Conservation (phyloP, 2,113 vertebrate species). For the Rattus rattus region DNA sequence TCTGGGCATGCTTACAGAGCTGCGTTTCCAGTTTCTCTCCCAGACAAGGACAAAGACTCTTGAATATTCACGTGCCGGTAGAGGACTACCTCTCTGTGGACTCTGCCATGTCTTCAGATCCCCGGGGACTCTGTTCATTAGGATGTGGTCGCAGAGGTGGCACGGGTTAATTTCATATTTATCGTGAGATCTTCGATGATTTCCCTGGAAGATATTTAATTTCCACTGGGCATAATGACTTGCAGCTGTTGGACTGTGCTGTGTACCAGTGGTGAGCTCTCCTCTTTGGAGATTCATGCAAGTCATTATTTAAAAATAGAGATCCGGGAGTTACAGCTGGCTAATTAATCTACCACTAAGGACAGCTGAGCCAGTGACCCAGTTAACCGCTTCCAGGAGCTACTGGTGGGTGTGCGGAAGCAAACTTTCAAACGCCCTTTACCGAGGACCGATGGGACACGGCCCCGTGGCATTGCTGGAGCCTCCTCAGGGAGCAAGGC, state of each 20-base stretch:
- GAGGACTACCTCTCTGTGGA: conserved; percentile 55
- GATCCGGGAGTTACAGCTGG: conserved; percentile 85
- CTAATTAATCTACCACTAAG: conserved; percentile 85
- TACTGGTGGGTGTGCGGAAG: conserved; percentile 50
- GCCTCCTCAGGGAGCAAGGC: background rate
- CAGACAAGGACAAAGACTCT: conserved; percentile 67
- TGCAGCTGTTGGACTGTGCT: conserved; percentile 77
- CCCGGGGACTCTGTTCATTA: conserved; percentile 78
- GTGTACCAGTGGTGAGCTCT: conserved; percentile 82
- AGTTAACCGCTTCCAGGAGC: conserved; percentile 80
- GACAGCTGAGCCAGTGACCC: conserved; percentile 81
- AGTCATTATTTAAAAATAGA: conserved; percentile 87
- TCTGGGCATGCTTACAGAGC: conserved; percentile 47
- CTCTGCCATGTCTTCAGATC: conserved; percentile 71
- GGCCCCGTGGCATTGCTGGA: background rate
- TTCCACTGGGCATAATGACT: conserved; percentile 84
- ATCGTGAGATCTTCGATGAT: conserved; percentile 74
- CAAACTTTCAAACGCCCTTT: conserved; percentile 58
- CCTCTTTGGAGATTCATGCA: conserved; percentile 84
- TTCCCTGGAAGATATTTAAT: conserved; percentile 84
- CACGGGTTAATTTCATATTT: conserved; percentile 84
- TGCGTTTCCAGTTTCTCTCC: conserved; percentile 67
- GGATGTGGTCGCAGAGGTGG: conserved; percentile 71
- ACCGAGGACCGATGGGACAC: background rate
- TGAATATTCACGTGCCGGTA: background rate